Base-by-base conservation (phyloP, 1,140 invertebrate genomes). In the Ditylenchus dipsaci region DNA sequence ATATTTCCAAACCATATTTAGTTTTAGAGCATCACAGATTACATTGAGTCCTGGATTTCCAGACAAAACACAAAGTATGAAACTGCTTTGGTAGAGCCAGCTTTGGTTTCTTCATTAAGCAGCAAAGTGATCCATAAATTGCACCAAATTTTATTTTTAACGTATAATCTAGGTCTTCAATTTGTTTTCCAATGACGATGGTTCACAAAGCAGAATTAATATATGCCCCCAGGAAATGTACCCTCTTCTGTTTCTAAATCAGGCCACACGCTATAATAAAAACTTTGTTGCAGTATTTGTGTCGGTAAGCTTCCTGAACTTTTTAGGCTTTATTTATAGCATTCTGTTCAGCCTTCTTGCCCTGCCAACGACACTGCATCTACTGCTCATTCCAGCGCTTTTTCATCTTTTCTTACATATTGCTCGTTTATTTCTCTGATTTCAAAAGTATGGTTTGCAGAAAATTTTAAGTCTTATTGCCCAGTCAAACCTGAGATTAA, bases 101-200 rank as follows among this genome's bases (percentile, higher is more conserved):
- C 43, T 11, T 45, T 45, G 11, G 43, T 45, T 45, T 45, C 43
- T 13, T 45, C 43, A 11, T 13, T 45, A 11, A 45, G 43, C 43
- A 45, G n/a, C n/a, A 45, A 11, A n/a, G 43, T 45, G 43, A 13
- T 45, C n/a, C n/a, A 13, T 45, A 13, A 45, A 45, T 13, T 45
- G n/a, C n/a, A 45, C n/a, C 43, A 45, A 45, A 45, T n/a, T 45
- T 45, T n/a, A 45, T 45, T 45, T 45, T n/a, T 45, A 45, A 13
- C n/a, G 43, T 45, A 11, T 13, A 59, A 13, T 59, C 11, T 19
- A 59, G 57, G 57, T 59, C 11, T 59, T 59, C 29, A 59, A 59
- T 59, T 19, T 59, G 19, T 59, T 59, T 38, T 59, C 57, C 11
- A 21, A 38, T 15, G 57, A 19, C 57, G 57, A 59, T 19, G 57